A percentile compares a stretch with the other conserved stretches of the same genome.
Conservation (phyloP, 2,888 invertebrate species). For the Branchipolynoe longqiensis region DNA sequence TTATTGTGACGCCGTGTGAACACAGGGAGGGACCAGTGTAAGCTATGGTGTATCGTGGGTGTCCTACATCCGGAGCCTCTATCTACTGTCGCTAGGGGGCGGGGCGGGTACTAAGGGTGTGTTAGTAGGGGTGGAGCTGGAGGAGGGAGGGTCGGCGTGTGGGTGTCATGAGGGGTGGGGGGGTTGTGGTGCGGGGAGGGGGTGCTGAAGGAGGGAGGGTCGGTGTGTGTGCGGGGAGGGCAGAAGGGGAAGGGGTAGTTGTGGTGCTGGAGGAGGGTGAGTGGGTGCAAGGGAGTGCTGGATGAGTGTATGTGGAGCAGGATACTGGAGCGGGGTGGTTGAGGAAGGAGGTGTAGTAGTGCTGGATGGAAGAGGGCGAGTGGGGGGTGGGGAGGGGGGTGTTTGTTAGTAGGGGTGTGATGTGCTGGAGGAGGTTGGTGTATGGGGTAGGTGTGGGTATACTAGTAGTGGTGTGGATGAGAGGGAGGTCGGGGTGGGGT, state of each 20-base stretch:
- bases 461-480: neutral
- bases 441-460: neutral
- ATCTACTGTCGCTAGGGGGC: neutral
- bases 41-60: too few species aligned
- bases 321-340: too few species aligned
- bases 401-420: too few species aligned
- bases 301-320: too few species aligned
- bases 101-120: neutral
- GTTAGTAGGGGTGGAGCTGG: neutral
- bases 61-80: slow-evolving; percentile 22
- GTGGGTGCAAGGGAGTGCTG: neutral
- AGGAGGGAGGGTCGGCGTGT: neutral
- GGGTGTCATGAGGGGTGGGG: neutral
- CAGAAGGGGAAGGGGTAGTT: neutral
- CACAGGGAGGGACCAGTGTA: too few species aligned
- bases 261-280: neutral
- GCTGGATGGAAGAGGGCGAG: neutral
- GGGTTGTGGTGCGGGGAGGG: neutral
- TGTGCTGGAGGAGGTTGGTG: neutral
- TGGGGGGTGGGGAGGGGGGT: neutral
- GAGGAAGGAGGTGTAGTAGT: neutral
- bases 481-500: neutral
- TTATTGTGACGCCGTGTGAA: too few species aligned
- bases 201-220: neutral
- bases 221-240: too few species aligned